Conservation (phyloP, 2,113 vertebrate genomes). For the Thalassarche chlororhynchos region DNA sequence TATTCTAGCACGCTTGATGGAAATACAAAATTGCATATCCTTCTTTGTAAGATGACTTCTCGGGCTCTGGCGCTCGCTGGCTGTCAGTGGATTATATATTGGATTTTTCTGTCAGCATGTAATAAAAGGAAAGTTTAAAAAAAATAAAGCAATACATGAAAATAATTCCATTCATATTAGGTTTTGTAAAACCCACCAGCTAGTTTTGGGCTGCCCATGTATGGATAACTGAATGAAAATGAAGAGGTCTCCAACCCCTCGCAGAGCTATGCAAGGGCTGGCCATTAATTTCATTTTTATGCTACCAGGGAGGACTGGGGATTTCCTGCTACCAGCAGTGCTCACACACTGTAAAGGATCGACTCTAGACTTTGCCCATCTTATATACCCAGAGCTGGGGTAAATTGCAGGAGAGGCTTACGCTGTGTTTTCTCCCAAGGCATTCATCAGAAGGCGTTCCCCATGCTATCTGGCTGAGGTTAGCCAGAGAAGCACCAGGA, state of each 20-base stretch:
- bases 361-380: neutral
- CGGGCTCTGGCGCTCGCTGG: neutral
- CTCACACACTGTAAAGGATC: neutral
- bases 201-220: constrained; percentile 23
- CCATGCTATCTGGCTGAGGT: neutral
- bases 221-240: constrained; percentile 44
- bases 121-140: constrained; percentile 39
- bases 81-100: constrained; percentile 61
- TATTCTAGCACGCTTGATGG: constrained; percentile 50
- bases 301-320: constrained; percentile 3
- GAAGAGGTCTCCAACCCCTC: neutral
- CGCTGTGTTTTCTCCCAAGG: neutral
- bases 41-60: constrained; percentile 54
- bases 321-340: constrained; percentile 29
- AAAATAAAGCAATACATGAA: constrained; percentile 44
- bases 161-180: constrained; percentile 62
- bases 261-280: neutral
- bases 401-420: neutral
- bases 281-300: constrained; percentile 48
- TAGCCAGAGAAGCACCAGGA: neutral
- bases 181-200: constrained; percentile 42
- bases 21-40: constrained; percentile 61
- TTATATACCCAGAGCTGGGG: neutral
- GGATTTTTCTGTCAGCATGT: constrained; percentile 59
- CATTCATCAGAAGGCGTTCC: neutral